Conservation (phyloP, 2,888 invertebrate genomes). For the Aleiodes testaceus region DNA sequence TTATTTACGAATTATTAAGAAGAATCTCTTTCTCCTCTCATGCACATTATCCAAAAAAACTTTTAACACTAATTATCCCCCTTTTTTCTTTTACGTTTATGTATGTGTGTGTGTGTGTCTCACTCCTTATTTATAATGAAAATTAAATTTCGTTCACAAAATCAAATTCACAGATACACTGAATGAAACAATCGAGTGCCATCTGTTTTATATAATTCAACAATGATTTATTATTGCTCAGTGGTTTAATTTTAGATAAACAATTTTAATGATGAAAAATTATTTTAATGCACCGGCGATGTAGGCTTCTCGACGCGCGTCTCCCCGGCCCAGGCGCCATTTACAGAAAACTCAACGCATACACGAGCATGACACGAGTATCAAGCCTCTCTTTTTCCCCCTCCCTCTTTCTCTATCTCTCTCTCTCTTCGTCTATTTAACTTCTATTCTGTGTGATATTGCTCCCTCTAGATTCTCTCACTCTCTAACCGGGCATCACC, state of each 20-base stretch:
- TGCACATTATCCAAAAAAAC: too few species aligned
- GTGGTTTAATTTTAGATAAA: not conserved
- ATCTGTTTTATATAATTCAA: not conserved
- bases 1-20: too few species aligned
- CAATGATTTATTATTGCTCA: not conserved
- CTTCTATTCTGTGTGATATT: slow-evolving; percentile 26
- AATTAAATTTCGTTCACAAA: not conserved
- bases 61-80: too few species aligned
- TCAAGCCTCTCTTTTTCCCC: slow-evolving; percentile 31
- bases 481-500: slow-evolving; percentile 6
- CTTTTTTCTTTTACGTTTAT: too few species aligned
- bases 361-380: slow-evolving; percentile 25
- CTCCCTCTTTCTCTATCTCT: slow-evolving; percentile 22
- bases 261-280: not conserved
- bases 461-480: slow-evolving; percentile 20
- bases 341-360: slow-evolving; percentile 34
- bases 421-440: slow-evolving; percentile 28
- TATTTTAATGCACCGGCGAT: slow-evolving; percentile 3
- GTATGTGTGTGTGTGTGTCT: not conserved
- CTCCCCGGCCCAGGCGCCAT: slow-evolving; percentile 33
- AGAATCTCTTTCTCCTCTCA: too few species aligned
- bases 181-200: not conserved
- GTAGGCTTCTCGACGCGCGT: slow-evolving; percentile 3
- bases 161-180: not conserved
- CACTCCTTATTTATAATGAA: not conserved